phyloP scores from a whole-genome alignment of 2,888 invertebrate genomes.

The Dinocampus coccinellae region DNA sequence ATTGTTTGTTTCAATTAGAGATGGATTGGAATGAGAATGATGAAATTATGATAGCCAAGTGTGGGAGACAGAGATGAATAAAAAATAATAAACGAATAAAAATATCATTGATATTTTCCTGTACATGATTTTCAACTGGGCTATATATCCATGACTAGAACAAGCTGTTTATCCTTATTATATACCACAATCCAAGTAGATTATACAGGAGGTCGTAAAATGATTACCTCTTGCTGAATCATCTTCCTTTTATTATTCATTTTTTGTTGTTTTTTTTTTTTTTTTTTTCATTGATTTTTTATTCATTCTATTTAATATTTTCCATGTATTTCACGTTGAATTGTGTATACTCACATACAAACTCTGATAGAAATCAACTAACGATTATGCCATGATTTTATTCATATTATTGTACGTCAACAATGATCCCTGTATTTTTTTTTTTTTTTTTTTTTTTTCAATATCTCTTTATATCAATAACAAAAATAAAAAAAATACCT shows the following conservation, averaged over 20 bases:
- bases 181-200: constrained; percentile 50
- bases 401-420: background rate
- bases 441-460: no score
- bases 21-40: no score
- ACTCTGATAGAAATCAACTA: constrained; percentile 6
- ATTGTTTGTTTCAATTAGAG: no score
- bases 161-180: constrained; percentile 62
- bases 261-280: background rate
- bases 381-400: constrained; percentile 16
- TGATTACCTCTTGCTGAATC: constrained; percentile 49
- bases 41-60: constrained; percentile 23
- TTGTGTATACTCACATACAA: background rate
- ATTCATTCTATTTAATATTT: background rate
- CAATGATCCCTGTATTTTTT: constrained; percentile 14
- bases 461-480: no score
- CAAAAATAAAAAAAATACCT: no score
- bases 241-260: constrained; percentile 18
- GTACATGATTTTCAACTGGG: constrained; percentile 42
- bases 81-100: constrained; percentile 56
- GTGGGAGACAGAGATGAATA: constrained; percentile 38
- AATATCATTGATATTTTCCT: constrained; percentile 62
- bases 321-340: background rate
- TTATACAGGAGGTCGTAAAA: constrained; percentile 60
- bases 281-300: no score
- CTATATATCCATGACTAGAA: constrained; percentile 50